phyloP scores from a whole-genome alignment of 2,888 invertebrate genomes.

The Pachliopta kotzebuea region DNA sequence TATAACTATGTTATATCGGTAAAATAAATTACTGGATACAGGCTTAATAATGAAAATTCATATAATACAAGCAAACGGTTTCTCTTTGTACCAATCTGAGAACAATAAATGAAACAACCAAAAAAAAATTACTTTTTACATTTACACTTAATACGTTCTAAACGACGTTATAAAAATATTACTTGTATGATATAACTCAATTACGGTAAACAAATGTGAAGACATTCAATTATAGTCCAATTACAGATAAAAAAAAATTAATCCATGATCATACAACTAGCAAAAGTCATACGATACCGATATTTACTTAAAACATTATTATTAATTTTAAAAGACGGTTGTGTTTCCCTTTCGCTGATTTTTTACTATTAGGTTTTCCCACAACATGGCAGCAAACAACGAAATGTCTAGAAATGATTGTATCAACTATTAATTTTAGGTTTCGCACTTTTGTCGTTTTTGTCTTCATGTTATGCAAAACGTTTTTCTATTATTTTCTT shows the following conservation, averaged over 20 bases:
- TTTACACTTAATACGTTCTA: too few relatives aligned
- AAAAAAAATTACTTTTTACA: too few relatives aligned
- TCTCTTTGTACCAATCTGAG: too few relatives aligned
- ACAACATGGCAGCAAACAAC: not conserved
- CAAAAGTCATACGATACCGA: not conserved
- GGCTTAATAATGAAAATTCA: too few relatives aligned
- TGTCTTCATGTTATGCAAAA: too few relatives aligned
- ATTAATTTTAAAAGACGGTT: not conserved
- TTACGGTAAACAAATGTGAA: too few relatives aligned
- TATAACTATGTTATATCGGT: too few relatives aligned
- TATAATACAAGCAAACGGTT: too few relatives aligned
- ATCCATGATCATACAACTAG: not conserved
- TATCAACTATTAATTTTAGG: not conserved
- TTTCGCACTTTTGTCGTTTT: not conserved
- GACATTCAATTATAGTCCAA: not conserved
- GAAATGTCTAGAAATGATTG: not conserved
- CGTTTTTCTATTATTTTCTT: too few relatives aligned
- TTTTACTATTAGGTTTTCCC: not conserved
- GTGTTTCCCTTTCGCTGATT: not conserved
- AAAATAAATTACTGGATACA: too few relatives aligned
- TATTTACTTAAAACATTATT: not conserved
- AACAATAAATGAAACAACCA: too few relatives aligned
- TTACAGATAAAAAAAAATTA: not conserved
- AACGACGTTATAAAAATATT: too few relatives aligned
- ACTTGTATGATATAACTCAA: not conserved